phyloP scores from a whole-genome alignment of 2,888 invertebrate genomes.

The Biston stratarius region DNA sequence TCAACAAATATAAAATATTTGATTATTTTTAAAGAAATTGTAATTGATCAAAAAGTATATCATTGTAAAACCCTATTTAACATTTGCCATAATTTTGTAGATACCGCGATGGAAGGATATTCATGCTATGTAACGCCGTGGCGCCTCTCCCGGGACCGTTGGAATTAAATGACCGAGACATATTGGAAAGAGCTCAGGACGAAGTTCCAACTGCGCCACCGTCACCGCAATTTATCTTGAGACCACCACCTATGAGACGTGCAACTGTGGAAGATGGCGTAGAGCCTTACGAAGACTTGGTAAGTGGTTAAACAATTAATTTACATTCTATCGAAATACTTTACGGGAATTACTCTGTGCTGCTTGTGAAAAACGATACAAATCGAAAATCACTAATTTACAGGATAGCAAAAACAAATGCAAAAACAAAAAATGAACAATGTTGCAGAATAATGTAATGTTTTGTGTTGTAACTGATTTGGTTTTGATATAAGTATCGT shows the following conservation, averaged over 20 bases:
- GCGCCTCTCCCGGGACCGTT: slow-evolving; percentile 65
- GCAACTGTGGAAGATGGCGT: slow-evolving; percentile 62
- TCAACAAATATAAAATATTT: too few relatives aligned
- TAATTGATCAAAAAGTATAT: too few relatives aligned
- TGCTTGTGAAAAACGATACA: too few relatives aligned
- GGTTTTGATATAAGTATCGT: too few relatives aligned
- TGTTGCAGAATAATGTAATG: too few relatives aligned
- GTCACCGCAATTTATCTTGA: slow-evolving; percentile 26
- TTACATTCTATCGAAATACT: too few relatives aligned
- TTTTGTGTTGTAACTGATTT: too few relatives aligned
- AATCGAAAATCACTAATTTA: too few relatives aligned
- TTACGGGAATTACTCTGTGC: too few relatives aligned
- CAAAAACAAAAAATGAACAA: too few relatives aligned
- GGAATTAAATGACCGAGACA: slow-evolving; percentile 52
- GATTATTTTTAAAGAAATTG: too few relatives aligned
- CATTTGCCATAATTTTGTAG: slow-evolving; percentile 48
- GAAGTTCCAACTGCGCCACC: slow-evolving; percentile 13
- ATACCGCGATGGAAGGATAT: slow-evolving; percentile 70
- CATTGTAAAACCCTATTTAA: not conserved
- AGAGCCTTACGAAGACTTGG: slow-evolving; percentile 56
- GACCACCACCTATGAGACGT: slow-evolving; percentile 46
- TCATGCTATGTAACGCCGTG: slow-evolving; percentile 58
- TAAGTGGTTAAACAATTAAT: slow-evolving; percentile 45
- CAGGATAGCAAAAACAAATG: too few relatives aligned
- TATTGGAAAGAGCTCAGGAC: slow-evolving; percentile 32